Conservation (phyloP, 2,113 vertebrate species). For the Sardina pilchardus region DNA sequence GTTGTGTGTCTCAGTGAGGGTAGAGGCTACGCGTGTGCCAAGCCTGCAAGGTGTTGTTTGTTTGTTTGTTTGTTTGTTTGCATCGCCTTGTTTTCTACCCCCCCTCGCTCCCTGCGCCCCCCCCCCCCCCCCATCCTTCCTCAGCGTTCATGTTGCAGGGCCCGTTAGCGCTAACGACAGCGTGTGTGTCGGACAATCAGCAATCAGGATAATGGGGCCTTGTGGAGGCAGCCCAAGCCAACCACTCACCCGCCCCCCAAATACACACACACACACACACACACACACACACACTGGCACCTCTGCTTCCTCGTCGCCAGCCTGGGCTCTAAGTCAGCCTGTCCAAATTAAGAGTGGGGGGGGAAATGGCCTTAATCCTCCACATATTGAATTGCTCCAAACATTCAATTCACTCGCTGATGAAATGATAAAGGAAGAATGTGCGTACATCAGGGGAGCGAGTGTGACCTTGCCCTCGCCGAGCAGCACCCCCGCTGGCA, state of each 20-base stretch:
- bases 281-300: neutral
- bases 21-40: neutral
- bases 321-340: slow-evolving; percentile 23
- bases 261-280: neutral
- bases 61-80: neutral
- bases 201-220: slow-evolving; percentile 53
- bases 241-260: neutral
- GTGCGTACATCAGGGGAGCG: neutral
- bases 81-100: neutral
- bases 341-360: slow-evolving; percentile 39
- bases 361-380: slow-evolving; percentile 36
- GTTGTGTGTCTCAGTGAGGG: neutral
- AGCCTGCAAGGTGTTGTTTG: neutral
- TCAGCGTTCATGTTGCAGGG: neutral
- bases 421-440: slow-evolving; percentile 30
- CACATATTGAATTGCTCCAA: slow-evolving; percentile 50
- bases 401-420: slow-evolving; percentile 21
- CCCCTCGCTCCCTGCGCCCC: neutral
- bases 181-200: slow-evolving; percentile 37
- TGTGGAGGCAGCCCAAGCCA: slow-evolving; percentile 36
- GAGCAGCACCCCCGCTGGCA: slow-evolving; percentile 6
- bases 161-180: slow-evolving; percentile 43
- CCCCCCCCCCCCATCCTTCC: neutral
- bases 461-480: slow-evolving; percentile 36
- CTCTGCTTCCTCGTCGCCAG: neutral